Conservation (phyloP, 2,888 invertebrate species). For the Nomada flava region DNA sequence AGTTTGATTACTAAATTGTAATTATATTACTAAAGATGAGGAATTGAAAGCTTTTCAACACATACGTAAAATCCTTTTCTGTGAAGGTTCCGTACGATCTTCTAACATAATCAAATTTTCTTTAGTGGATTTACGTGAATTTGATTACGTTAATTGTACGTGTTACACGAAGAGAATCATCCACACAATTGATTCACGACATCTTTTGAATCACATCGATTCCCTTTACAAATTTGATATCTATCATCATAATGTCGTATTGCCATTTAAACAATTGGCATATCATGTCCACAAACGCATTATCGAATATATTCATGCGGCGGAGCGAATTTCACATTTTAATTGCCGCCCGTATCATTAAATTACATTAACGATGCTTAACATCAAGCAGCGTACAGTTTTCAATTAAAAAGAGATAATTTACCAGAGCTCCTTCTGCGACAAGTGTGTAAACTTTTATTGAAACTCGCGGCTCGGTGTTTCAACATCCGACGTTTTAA, state of each 20-base stretch:
- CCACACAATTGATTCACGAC: neutral
- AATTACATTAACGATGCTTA: neutral
- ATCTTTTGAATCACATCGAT: neutral
- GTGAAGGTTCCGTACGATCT: too few species aligned
- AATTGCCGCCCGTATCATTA: neutral
- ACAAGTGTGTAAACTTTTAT: too few species aligned
- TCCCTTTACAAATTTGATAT: neutral
- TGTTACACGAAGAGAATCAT: too few species aligned
- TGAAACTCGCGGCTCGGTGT: too few species aligned
- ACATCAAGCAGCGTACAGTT: neutral
- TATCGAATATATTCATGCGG: conserved; percentile 27
- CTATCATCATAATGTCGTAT: neutral
- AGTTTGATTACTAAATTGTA: neutral
- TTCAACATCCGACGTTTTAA: too few species aligned
- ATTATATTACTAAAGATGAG: neutral
- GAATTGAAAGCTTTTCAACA: neutral
- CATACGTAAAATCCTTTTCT: conserved; percentile 20
- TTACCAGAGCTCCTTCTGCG: too few species aligned
- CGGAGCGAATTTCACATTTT: conserved; percentile 15
- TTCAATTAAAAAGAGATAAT: too few species aligned
- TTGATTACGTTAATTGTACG: neutral
- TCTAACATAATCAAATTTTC: conserved; percentile 7
- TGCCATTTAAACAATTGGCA: conserved; percentile 1
- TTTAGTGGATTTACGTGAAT: neutral
- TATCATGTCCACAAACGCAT: neutral